A percentile compares a stretch with the other conserved stretches of the same genome.
Conservation (phyloP, 2,797 vertebrate species). For the Argya squamiceps region DNA sequence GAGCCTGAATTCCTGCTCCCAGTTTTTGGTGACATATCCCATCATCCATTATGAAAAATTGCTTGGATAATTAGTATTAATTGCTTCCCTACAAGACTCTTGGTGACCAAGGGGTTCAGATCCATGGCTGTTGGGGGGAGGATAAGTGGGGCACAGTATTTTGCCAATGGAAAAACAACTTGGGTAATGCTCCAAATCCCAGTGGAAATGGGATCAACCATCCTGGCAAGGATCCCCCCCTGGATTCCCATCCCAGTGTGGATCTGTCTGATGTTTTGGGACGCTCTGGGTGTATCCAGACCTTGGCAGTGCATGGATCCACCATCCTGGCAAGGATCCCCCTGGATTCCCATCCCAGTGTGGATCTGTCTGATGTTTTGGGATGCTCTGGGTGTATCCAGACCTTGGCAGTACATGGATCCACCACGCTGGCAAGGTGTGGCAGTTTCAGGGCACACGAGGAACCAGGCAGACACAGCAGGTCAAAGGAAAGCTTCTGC, state of each 20-base stretch:
- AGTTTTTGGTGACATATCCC: accelerated
- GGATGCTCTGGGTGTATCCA: too few species aligned
- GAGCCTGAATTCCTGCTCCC: background rate
- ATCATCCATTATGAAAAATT: too few species aligned
- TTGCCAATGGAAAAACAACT: background rate
- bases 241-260: background rate
- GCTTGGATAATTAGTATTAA: background rate
- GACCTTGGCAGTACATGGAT: too few species aligned
- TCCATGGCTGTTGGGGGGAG: accelerated
- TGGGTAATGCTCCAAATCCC: background rate
- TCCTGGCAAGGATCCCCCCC: background rate
- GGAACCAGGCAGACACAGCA: too few species aligned
- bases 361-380: too few species aligned
- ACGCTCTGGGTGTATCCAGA: background rate
- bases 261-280: background rate
- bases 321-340: too few species aligned
- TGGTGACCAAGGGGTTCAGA: accelerated
- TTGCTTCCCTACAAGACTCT: background rate
- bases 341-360: too few species aligned
- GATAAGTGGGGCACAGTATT: background rate
- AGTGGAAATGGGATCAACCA: background rate
- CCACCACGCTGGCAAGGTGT: too few species aligned
- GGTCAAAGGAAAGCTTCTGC: too few species aligned
- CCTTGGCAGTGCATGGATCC: background rate
- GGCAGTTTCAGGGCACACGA: too few species aligned